Evolutionary conservation across 2,797 vertebrate genomes (phyloP), one percentile per base, ranked within the genome.

Genomic region (Gymnoscopelus microlampas): DNA sequence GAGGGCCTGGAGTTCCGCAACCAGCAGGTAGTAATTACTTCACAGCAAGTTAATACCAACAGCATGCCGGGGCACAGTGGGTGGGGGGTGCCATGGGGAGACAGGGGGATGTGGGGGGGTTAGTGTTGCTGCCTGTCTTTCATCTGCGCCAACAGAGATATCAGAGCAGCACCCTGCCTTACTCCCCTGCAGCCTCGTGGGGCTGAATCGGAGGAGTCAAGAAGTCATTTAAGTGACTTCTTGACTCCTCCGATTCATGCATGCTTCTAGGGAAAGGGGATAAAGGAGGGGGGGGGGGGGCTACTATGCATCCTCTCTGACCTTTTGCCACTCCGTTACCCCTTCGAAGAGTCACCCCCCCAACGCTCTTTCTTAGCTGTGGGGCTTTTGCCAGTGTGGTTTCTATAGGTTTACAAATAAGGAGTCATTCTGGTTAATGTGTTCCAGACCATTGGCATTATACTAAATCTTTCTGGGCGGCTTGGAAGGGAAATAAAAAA

Each of bases 1-100:
- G 61, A 76, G 73, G 81, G 73, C 77, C 24, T 39, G 59, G 77
- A 76, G 89, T 76, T 85, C 83, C 81, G 79, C 68, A 53, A 90
- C 78, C 94, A 94, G 93, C 93, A 94, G 94, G 93, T 92, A 93
- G 92, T 92, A 94, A 94, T 94, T 92, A 92, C 90, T 90, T 93
- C 92, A 93, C 94, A 94, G 93, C 91, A 81, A 89, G 93, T 86
- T 90, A 93, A 94, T 87, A 89, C 88, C 88, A 94, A 92, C 89
- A 89, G 85, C 70, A 68, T 81, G 88, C 82, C 74, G 76, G 80
- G 71, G 63, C 15, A 48, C n/a, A 49, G 24, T 15, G 7, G 24
- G 44, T 63, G 66, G 44, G 49, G 63, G 26, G 14, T 19, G 35
- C 1, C 49, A 59, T 57, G 54, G 0, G 60, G 54, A n/a, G 58